Evolutionary conservation across 1,140 invertebrate species (phyloP).

Genomic region (Linepithema humile): DNA sequence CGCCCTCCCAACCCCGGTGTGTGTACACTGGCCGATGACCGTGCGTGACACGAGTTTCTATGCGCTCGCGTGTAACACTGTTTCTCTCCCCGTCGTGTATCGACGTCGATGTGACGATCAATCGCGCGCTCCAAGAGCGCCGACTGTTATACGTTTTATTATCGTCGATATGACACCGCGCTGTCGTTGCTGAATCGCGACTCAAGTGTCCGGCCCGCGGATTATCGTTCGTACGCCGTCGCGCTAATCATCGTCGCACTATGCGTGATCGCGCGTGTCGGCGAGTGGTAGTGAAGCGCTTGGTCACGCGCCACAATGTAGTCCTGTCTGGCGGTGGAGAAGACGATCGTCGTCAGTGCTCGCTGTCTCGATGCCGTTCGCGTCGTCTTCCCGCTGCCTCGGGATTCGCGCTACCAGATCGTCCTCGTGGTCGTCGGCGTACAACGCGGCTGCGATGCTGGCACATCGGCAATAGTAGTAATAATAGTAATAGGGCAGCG

Average conservation of each 20-base stretch:
- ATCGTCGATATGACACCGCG: constrained; percentile 1
- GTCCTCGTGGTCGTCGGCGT: constrained; percentile 50
- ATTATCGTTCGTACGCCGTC: constrained; percentile 44
- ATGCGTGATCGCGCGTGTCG: constrained; percentile 24
- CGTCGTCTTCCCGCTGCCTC: not conserved
- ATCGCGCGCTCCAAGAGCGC: constrained; percentile 15
- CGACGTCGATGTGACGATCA: constrained; percentile 30
- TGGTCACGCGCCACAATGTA: constrained; percentile 76
- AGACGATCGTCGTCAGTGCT: constrained; percentile 39
- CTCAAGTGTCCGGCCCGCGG: not conserved
- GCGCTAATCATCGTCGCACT: constrained; percentile 26
- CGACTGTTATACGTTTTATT: constrained; percentile 34
- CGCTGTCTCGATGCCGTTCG: not conserved
- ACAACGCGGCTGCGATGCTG: constrained; percentile 9
- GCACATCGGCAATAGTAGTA: not conserved
- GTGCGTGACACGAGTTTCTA: constrained; percentile 50
- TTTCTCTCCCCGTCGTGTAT: constrained; percentile 23
- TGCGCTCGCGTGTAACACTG: constrained; percentile 25
- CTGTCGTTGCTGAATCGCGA: not conserved
- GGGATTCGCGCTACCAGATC: not conserved
- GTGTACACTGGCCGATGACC: constrained; percentile 55
- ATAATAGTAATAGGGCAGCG: constrained; percentile 48
- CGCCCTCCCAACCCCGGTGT: not conserved
- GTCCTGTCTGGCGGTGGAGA: constrained; percentile 34
- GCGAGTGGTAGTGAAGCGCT: constrained; percentile 61